Percentiles rank a stretch among this genome's conserved stretches.
Conservation (phyloP, 2,113 vertebrate species). For the Pedetes capensis region DNA sequence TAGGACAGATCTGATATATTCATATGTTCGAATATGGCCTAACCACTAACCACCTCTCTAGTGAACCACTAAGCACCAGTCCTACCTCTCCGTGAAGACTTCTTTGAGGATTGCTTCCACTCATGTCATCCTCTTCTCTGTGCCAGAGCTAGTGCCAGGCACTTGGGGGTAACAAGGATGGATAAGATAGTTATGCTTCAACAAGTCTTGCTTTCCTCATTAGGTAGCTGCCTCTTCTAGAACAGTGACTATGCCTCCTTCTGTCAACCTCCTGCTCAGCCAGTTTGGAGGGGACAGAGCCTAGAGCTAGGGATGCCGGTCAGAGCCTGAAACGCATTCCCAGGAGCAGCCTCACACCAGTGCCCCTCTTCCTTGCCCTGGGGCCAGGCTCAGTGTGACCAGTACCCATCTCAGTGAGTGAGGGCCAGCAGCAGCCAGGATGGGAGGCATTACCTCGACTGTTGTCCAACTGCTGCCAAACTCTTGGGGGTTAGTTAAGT, state of each 20-base stretch:
- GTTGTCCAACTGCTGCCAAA: slow-evolving; percentile 96
- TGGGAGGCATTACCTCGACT: slow-evolving; percentile 84
- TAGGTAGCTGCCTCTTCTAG: not conserved
- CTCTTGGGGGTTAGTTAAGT: slow-evolving; percentile 92
- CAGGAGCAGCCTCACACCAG: not conserved
- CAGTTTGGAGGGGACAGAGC: not conserved
- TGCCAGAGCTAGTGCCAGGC: not conserved
- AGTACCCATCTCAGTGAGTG: not conserved
- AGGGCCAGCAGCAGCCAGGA: not conserved
- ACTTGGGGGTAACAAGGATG: not conserved
- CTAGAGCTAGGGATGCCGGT: not conserved
- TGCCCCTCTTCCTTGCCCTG: not conserved
- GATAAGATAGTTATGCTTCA: not conserved
- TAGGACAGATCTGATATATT: not conserved
- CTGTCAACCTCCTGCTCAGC: no score
- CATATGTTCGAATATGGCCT: not conserved
- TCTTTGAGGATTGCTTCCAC: not conserved
- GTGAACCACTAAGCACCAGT: not conserved
- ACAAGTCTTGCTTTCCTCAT: not conserved
- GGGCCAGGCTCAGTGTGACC: not conserved
- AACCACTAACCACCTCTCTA: not conserved
- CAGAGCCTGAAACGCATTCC: not conserved
- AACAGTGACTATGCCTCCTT: not conserved
- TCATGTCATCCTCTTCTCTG: not conserved
- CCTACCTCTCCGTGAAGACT: not conserved